phyloP scores from a whole-genome alignment of 2,113 vertebrate genomes.

The Notothenia coriiceps region DNA sequence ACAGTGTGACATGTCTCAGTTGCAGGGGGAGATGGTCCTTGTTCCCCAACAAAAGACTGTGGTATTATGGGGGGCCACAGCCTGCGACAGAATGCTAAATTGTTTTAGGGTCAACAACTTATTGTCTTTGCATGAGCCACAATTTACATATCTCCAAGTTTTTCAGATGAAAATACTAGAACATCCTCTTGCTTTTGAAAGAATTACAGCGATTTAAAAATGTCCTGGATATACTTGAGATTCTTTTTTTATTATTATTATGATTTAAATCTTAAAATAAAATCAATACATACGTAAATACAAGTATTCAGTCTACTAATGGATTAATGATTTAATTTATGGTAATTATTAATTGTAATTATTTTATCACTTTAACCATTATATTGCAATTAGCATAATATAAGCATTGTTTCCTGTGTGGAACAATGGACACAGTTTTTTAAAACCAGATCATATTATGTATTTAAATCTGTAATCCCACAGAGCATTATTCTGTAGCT shows the following conservation, averaged over 20 bases:
- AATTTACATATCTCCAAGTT: slow-evolving; percentile 65
- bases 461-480: slow-evolving; percentile 50
- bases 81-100: slow-evolving; percentile 88
- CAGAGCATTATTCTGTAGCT: slow-evolving; percentile 29
- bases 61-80: slow-evolving; percentile 83
- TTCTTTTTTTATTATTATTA: slow-evolving; percentile 3
- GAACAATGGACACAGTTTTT: slow-evolving; percentile 29
- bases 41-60: slow-evolving; percentile 84
- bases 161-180: slow-evolving; percentile 30
- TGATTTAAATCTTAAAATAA: neutral
- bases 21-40: slow-evolving; percentile 84
- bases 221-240: slow-evolving; percentile 18
- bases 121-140: slow-evolving; percentile 75
- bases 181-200: slow-evolving; percentile 8
- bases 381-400: slow-evolving; percentile 28
- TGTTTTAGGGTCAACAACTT: slow-evolving; percentile 87
- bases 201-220: slow-evolving; percentile 9
- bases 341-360: slow-evolving; percentile 27
- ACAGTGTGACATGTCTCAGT: slow-evolving; percentile 86
- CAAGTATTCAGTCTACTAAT: neutral
- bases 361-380: slow-evolving; percentile 18
- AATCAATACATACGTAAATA: no score
- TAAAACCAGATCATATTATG: slow-evolving; percentile 30
- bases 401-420: slow-evolving; percentile 16
- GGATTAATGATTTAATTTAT: slow-evolving; percentile 7